phyloP scores from a whole-genome alignment of 2,797 vertebrate genomes.

The Mastacembelus armatus region DNA sequence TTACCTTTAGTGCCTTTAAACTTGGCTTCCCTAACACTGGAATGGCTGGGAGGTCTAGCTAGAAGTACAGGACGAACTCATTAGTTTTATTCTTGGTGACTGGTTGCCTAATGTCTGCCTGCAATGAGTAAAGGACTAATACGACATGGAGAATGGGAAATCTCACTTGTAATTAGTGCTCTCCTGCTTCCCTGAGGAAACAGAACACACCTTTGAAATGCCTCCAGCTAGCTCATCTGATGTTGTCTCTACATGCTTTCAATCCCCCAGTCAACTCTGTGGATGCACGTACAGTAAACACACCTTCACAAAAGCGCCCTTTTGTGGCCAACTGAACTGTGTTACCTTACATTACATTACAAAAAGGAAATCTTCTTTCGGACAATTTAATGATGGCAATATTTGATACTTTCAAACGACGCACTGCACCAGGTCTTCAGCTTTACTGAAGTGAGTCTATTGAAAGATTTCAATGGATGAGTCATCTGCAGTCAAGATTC shows the following conservation, averaged over 20 bases:
- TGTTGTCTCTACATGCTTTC: conserved; percentile 38
- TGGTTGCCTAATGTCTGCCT: conserved; percentile 31
- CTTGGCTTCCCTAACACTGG: conserved; percentile 32
- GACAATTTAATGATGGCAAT: neutral
- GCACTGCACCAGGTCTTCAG: conserved; percentile 4
- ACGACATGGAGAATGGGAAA: conserved; percentile 61
- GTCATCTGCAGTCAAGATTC: conserved; percentile 41
- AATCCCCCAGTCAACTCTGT: conserved; percentile 24
- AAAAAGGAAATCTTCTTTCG: neutral
- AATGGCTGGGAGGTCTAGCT: conserved; percentile 30
- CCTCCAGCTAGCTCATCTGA: conserved; percentile 62
- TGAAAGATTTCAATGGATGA: conserved; percentile 49
- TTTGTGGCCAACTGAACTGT: conserved; percentile 12
- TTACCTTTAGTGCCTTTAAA: conserved; percentile 61
- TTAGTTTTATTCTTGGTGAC: conserved; percentile 52
- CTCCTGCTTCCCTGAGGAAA: conserved; percentile 52
- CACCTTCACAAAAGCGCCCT: conserved; percentile 8
- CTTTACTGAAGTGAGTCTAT: conserved; percentile 30
- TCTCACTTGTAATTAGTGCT: conserved; percentile 73
- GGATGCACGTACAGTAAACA: conserved; percentile 14
- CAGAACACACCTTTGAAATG: conserved; percentile 71
- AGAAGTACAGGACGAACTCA: conserved; percentile 32
- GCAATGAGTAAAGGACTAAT: conserved; percentile 77
- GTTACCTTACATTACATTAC: neutral
- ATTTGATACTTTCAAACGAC: conserved; percentile 26